Conservation (phyloP, 2,888 invertebrate species). For the Alsophila aescularia region DNA sequence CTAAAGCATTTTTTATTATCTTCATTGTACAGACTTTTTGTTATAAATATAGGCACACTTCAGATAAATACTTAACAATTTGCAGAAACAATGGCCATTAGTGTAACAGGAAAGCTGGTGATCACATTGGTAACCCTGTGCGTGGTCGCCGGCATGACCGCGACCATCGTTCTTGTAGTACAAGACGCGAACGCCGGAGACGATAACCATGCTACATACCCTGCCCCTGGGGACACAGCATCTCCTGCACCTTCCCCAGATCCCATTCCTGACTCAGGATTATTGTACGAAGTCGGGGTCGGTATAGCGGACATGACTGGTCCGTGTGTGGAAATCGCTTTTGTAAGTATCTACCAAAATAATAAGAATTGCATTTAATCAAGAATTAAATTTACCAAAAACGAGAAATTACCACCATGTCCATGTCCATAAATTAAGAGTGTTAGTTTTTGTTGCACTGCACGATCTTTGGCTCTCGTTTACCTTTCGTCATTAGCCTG, state of each 20-base stretch:
- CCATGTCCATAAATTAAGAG: too few relatives aligned
- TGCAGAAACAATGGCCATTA: constrained; percentile 58
- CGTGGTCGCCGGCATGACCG: constrained; percentile 62
- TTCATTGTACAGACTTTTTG: too few relatives aligned
- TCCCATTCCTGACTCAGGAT: constrained; percentile 6
- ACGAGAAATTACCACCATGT: too few relatives aligned
- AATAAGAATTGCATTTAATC: too few relatives aligned
- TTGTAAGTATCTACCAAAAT: constrained; percentile 94
- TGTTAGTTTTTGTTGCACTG: too few relatives aligned
- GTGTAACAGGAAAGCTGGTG: constrained; percentile 62
- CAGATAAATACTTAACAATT: too few relatives aligned
- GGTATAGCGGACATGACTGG: constrained; percentile 97
- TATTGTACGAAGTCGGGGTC: constrained; percentile 86
- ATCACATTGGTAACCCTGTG: constrained; percentile 52
- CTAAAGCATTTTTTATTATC: too few relatives aligned
- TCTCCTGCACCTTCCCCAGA: neutral
- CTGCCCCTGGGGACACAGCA: constrained; percentile 2
- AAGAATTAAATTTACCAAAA: too few relatives aligned
- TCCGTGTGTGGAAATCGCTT: constrained; percentile 94
- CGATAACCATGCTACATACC: neutral
- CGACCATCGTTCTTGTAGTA: constrained; percentile 56
- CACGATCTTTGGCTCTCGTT: too few relatives aligned
- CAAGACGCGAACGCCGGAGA: constrained; percentile 32
- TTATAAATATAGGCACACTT: too few relatives aligned
- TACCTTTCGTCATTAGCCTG: too few relatives aligned